Conservation (phyloP, 2,888 invertebrate species). For the Blastobasis lacticolella region DNA sequence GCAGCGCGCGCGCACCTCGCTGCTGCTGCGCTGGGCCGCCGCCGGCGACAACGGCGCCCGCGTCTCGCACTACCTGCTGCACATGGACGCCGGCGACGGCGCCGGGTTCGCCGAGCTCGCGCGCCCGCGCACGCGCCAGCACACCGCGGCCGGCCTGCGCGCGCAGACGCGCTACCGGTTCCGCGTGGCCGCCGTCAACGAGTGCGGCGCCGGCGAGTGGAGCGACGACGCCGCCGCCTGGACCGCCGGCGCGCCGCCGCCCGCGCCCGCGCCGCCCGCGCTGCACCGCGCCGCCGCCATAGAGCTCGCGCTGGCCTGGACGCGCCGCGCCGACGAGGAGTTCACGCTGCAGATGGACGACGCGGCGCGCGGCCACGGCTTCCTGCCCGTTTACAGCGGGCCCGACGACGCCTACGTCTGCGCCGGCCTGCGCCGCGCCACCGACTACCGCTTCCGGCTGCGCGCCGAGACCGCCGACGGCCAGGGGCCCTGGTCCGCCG, state of each 20-base stretch:
- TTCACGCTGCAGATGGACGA: conserved; percentile 89
- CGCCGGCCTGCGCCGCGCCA: conserved; percentile 80
- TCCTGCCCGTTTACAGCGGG: conserved; percentile 86
- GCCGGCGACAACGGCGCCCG: conserved; percentile 87
- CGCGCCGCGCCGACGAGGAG: conserved; percentile 84
- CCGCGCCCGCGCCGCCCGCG: conserved; percentile 84
- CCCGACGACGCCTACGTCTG: conserved; percentile 80
- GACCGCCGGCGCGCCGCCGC: conserved; percentile 87
- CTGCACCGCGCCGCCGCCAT: conserved; percentile 77
- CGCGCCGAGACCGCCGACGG: conserved; percentile 89
- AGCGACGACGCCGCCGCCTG: conserved; percentile 79
- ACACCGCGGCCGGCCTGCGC: conserved; percentile 82
- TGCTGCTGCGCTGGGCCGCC: conserved; percentile 82
- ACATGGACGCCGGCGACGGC: conserved; percentile 83
- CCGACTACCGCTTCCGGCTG: conserved; percentile 87
- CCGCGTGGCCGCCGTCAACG: conserved; percentile 88
- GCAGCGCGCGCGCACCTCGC: conserved; percentile 79
- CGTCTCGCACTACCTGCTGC: conserved; percentile 83
- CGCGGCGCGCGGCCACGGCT: conserved; percentile 81
- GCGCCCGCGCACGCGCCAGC: conserved; percentile 83
- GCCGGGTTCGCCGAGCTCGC: conserved; percentile 82
- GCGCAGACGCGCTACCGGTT: conserved; percentile 88
- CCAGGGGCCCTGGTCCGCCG: conserved; percentile 86
- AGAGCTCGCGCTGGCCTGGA: conserved; percentile 83
- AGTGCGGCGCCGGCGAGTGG: conserved; percentile 83